phyloP scores from a whole-genome alignment of 2,888 invertebrate species.

The Oxyteleia sp. region DNA sequence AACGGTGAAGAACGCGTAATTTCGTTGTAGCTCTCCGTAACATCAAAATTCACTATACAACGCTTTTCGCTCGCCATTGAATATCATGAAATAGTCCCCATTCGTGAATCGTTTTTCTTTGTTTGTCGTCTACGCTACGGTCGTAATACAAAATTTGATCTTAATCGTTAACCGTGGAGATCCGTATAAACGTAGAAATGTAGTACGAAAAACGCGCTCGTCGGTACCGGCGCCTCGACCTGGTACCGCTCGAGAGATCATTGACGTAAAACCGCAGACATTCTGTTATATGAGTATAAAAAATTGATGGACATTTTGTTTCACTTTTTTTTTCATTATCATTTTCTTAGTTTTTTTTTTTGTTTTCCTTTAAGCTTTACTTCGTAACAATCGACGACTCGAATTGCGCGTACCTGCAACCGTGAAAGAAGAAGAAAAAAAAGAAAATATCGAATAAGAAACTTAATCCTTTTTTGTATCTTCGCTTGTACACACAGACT shows the following conservation, averaged over 20 bases:
- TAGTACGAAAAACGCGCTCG: slow-evolving; percentile 86
- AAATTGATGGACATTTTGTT: slow-evolving; percentile 56
- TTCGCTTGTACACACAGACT: slow-evolving; percentile 49
- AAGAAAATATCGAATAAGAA: slow-evolving; percentile 1
- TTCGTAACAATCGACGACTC: slow-evolving; percentile 42
- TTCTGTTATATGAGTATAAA: slow-evolving; percentile 74
- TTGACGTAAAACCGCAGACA: slow-evolving; percentile 66
- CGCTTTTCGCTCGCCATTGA: slow-evolving; percentile 85
- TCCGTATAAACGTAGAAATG: slow-evolving; percentile 87
- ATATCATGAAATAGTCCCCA: slow-evolving; percentile 81
- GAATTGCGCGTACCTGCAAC: slow-evolving; percentile 45
- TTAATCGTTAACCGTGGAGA: slow-evolving; percentile 79
- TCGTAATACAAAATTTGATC: slow-evolving; percentile 84
- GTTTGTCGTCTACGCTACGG: slow-evolving; percentile 84
- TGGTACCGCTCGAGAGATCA: slow-evolving; percentile 38
- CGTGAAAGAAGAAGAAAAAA: slow-evolving; percentile 24
- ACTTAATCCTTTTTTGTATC: slow-evolving; percentile 14
- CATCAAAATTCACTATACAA: slow-evolving; percentile 81
- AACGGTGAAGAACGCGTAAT: slow-evolving; percentile 79
- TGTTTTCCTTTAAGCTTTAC: slow-evolving; percentile 1
- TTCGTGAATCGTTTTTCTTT: slow-evolving; percentile 58
- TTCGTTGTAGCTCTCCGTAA: slow-evolving; percentile 87
- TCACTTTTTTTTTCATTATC: slow-evolving; percentile 49
- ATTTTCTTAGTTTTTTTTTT: slow-evolving; percentile 25
- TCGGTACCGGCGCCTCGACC: slow-evolving; percentile 42